These are phyloP conservation scores for Cydia fagiglandana DNA, from an alignment of 1,140 invertebrate species.

Conservation along the genomic window DNA sequence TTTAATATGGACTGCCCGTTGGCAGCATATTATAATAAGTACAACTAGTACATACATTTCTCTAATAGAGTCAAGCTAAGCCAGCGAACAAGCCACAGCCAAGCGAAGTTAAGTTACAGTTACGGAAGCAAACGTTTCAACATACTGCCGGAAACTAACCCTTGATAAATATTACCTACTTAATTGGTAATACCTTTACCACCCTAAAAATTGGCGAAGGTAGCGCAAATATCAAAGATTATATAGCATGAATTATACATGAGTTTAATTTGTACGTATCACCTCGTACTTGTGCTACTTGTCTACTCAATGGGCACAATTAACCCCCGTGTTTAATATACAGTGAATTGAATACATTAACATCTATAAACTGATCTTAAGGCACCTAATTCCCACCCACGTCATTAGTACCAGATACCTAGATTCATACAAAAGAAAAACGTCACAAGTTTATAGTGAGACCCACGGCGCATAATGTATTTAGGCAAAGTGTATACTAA, in stretches of 20 bases:
- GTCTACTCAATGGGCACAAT: constrained; percentile 25
- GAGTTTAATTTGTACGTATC: neutral
- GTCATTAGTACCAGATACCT: constrained; percentile 15
- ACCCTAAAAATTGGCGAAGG: neutral
- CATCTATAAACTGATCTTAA: constrained; percentile 14
- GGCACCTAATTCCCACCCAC: constrained; percentile 30
- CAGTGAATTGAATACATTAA: constrained; percentile 26
- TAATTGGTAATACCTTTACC: neutral
- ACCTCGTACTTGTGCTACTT: neutral
- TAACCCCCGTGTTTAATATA: constrained; percentile 21
- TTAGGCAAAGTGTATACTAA: neutral
- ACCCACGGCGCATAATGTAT: neutral
- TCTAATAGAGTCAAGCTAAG: too few species aligned
- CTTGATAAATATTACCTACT: too few species aligned
- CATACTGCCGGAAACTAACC: too few species aligned
- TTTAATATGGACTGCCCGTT: neutral
- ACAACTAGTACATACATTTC: neutral
- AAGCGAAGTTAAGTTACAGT: too few species aligned
- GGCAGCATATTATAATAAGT: neutral
- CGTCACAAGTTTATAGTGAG: neutral
- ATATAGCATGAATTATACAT: neutral
- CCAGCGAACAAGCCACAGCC: too few species aligned
- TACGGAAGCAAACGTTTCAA: too few species aligned
- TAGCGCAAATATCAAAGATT: neutral
- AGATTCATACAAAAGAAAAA: constrained; percentile 4